Evolutionary conservation across 2,888 invertebrate genomes (phyloP).

Genomic region (Malthinus flaveolus): DNA sequence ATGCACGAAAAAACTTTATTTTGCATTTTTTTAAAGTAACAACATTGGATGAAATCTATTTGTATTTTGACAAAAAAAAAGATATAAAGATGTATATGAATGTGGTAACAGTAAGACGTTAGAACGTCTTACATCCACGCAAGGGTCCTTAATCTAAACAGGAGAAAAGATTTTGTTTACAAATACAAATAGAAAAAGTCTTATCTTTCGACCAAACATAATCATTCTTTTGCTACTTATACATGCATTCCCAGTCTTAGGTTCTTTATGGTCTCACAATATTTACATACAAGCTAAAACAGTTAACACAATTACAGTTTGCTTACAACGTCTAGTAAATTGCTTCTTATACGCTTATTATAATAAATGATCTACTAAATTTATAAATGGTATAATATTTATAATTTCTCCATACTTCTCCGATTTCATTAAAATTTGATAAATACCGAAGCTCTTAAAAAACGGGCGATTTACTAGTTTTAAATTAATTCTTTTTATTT

Average conservation of each 20-base stretch:
- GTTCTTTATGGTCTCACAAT: constrained; percentile 46
- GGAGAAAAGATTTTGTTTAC: constrained; percentile 40
- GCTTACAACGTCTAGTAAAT: constrained; percentile 52
- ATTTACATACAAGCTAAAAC: constrained; percentile 46
- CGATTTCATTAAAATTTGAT: too few relatives aligned
- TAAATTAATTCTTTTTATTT: too few relatives aligned
- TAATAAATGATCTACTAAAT: too few relatives aligned
- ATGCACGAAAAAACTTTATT: not conserved
- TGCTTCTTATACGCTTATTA: constrained; percentile 37
- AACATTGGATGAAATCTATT: constrained; percentile 11
- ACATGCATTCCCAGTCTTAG: constrained; percentile 45
- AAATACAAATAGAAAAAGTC: constrained; percentile 52
- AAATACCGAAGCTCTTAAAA: too few relatives aligned
- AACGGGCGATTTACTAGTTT: too few relatives aligned
- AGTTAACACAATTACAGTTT: constrained; percentile 53
- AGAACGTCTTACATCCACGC: constrained; percentile 38
- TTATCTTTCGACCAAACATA: constrained; percentile 47
- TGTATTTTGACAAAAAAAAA: constrained; percentile 21
- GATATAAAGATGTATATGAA: constrained; percentile 25
- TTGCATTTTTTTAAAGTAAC: constrained; percentile 2
- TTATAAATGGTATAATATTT: too few relatives aligned
- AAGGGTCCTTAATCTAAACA: constrained; percentile 44
- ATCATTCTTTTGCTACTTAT: constrained; percentile 44
- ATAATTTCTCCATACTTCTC: too few relatives aligned
- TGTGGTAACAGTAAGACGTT: constrained; percentile 37